Conservation (phyloP, 2,113 vertebrate species). For the Nothobranchius kuhntae region DNA sequence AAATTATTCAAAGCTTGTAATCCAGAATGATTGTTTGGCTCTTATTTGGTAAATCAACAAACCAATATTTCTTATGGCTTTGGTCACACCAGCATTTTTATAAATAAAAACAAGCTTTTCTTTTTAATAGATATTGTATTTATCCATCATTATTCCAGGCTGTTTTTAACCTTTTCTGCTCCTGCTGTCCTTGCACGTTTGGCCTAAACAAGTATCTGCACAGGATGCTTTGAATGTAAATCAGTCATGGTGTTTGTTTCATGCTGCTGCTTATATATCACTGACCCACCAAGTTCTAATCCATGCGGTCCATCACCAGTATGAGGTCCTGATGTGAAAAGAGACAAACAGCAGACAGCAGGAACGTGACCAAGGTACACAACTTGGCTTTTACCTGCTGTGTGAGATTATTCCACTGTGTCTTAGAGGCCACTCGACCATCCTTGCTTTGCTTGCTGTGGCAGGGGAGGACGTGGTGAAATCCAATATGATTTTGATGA, state of each 20-base stretch:
- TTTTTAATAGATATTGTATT: neutral
- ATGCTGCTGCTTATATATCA: constrained; percentile 16
- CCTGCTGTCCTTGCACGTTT: constrained; percentile 7
- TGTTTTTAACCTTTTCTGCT: constrained; percentile 2
- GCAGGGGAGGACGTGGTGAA: constrained; percentile 18
- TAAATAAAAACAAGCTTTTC: neutral
- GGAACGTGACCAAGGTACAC: constrained; percentile 38
- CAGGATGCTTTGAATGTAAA: constrained; percentile 28
- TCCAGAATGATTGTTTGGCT: no score
- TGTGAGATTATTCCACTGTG: constrained; percentile 9
- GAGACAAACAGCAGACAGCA: constrained; percentile 36
- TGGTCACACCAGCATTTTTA: no score
- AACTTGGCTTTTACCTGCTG: constrained; percentile 7
- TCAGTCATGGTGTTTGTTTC: constrained; percentile 22
- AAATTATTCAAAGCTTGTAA: no score
- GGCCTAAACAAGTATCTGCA: constrained; percentile 1
- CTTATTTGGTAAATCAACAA: no score
- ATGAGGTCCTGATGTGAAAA: constrained; percentile 29
- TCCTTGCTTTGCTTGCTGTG: constrained; percentile 34
- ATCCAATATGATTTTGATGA: constrained; percentile 52
- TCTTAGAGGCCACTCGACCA: constrained; percentile 48
- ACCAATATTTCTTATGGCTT: no score
- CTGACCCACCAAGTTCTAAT: neutral
- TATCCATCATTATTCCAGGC: no score
- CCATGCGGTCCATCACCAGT: constrained; percentile 20